phyloP scores from a whole-genome alignment of 2,113 vertebrate species.

The Carassius carassius region DNA sequence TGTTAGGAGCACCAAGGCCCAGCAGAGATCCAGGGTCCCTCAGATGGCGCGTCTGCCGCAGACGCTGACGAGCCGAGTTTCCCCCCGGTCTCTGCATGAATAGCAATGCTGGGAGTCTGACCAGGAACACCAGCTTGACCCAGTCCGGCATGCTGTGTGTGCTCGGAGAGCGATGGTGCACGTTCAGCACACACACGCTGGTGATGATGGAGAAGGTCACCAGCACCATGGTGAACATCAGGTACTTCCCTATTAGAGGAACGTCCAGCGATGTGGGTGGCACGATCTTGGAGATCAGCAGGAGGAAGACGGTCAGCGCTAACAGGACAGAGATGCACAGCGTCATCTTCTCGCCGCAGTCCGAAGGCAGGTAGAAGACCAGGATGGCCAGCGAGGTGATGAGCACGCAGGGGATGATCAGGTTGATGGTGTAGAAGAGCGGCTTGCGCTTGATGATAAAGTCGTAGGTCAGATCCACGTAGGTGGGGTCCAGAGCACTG shows the following conservation, averaged over 20 bases:
- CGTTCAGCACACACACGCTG: too few relatives aligned
- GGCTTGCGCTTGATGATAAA: constrained; percentile 95
- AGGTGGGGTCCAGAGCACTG: constrained; percentile 84
- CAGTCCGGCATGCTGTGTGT: too few relatives aligned
- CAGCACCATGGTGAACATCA: too few relatives aligned
- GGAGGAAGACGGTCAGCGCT: constrained; percentile 94
- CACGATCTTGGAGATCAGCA: constrained; percentile 97
- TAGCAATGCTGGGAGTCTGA: too few relatives aligned
- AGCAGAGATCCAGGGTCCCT: too few relatives aligned
- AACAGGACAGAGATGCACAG: constrained; percentile 95
- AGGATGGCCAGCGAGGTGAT: constrained; percentile 96
- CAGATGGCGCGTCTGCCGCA: too few relatives aligned
- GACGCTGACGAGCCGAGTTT: too few relatives aligned
- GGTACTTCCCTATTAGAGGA: constrained; percentile 90
- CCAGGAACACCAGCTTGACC: too few relatives aligned
- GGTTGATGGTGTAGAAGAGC: constrained; percentile 97
- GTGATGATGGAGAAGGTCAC: too few relatives aligned
- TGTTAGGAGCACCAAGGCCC: too few relatives aligned
- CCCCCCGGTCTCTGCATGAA: too few relatives aligned
- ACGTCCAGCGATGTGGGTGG: constrained; percentile 95
- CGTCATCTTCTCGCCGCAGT: constrained; percentile 98
- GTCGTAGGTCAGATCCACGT: constrained; percentile 94
- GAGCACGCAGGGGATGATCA: constrained; percentile 93
- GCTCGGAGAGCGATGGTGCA: too few relatives aligned
- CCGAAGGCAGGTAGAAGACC: constrained; percentile 95